These are phyloP conservation scores for Alouatta palliata DNA, from an alignment of 2,113 vertebrate genomes.

Conservation along the genomic window DNA sequence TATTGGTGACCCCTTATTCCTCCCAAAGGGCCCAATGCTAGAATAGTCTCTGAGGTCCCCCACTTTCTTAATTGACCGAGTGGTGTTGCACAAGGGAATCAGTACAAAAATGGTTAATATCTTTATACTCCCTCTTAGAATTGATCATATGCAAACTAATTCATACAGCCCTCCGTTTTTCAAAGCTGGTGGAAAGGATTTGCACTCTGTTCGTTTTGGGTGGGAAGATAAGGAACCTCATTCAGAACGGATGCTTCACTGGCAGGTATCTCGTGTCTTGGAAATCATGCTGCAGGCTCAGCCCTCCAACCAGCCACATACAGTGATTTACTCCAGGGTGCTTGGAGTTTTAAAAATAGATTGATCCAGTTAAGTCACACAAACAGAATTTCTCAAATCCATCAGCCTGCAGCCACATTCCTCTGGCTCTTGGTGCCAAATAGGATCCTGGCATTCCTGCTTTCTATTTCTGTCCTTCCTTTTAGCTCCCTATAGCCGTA, in stretches of 20 bases:
- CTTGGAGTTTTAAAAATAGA: constrained; percentile 12
- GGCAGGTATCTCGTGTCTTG: not conserved
- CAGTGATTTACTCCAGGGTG: not conserved
- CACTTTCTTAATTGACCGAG: not conserved
- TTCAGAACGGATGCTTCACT: not conserved
- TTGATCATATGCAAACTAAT: not conserved
- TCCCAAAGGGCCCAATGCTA: not conserved
- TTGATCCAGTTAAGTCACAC: constrained; percentile 5
- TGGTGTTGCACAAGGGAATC: not conserved
- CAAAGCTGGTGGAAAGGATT: not conserved
- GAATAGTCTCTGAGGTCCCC: not conserved
- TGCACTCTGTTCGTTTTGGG: not conserved
- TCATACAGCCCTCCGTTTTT: not conserved
- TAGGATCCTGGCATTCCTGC: not conserved
- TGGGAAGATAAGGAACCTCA: not conserved
- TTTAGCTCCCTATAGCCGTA: not conserved
- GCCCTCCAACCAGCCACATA: not conserved
- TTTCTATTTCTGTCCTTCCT: not conserved
- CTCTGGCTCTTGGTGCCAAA: not conserved
- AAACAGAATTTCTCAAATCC: constrained; percentile 5
- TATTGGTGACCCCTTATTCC: not conserved
- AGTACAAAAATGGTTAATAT: not conserved
- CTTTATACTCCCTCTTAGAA: not conserved
- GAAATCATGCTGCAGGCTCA: not conserved
- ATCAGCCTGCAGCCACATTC: not conserved